Base-by-base conservation (phyloP, 2,113 vertebrate species). In the zebrafish (Danio rerio) region DNA sequence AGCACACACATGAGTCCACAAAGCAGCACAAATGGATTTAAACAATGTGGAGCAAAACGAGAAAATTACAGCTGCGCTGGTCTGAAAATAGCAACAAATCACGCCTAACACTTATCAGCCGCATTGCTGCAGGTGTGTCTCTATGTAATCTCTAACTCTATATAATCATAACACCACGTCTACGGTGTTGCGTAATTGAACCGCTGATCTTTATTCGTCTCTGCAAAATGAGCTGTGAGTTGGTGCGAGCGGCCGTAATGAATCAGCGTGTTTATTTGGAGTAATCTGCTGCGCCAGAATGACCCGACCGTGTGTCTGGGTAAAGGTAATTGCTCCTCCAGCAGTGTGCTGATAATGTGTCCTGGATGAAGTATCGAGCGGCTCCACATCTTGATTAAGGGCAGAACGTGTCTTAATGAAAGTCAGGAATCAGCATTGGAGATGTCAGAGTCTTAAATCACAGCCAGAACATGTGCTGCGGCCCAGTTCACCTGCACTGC, bases 361-460 rank as follows among this genome's bases (percentile, higher is more conserved):
- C 93, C 93, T 94, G 91, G 93, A 96, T 94, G 93, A 96, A 94
- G 90, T 95, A 95, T 95, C 96, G 95, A 96, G 90, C 88, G 71
- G 84, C 86, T 89, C 93, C 89, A 92, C 89, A 89, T 94, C 94
- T 95, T 95, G 93, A 96, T 96, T 95, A 94, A 94, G 90, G 90
- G 91, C 85, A 92, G 89, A 93, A 93, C 91, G 90, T 86, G 92
- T 90, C 90, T 92, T 92, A 93, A 94, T 93, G 91, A 91, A 94
- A 93, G 63, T 85, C 87, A 91, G 87, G 90, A 92, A 92, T 94
- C 90, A 93, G 92, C 91, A 93, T 94, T 94, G 90, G 88, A 58
- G 65, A n/a, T 74, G 45, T 86, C 42, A 65, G 74, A 81, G 86
- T 87, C 79, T 31, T 31, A 31, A 31, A 31, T 31, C 31, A 31